phyloP scores from a whole-genome alignment of 2,888 invertebrate species.

The Eudemis profundana region DNA sequence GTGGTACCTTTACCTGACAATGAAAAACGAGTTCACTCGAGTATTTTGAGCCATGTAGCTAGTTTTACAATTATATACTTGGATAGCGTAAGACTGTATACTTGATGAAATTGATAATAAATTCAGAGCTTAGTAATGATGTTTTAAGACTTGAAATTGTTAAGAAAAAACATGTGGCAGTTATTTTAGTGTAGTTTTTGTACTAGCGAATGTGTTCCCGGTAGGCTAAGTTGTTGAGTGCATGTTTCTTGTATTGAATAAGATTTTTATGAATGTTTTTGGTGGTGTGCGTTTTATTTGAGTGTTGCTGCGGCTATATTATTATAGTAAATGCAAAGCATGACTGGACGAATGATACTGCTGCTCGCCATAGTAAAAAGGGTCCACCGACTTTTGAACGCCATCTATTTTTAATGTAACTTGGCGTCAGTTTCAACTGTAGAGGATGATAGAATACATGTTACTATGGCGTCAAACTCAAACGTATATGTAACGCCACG shows the following conservation, averaged over 20 bases:
- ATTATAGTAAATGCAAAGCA: conserved; percentile 16
- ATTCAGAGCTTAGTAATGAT: conserved; percentile 67
- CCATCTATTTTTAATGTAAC: no score
- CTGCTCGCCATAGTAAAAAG: no score
- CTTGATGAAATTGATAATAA: conserved; percentile 63
- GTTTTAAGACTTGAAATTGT: conserved; percentile 55
- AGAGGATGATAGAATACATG: no score
- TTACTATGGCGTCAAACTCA: no score
- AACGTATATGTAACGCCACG: no score
- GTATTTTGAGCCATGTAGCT: conserved; percentile 51
- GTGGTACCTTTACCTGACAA: no score
- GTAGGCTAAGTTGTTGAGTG: conserved; percentile 57
- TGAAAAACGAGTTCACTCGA: no score
- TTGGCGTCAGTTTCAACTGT: no score
- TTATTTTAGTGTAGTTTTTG: conserved; percentile 51
- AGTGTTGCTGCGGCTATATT: conserved; percentile 17
- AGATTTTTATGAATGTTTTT: conserved; percentile 40
- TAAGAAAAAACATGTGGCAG: conserved; percentile 29
- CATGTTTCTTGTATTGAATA: conserved; percentile 37
- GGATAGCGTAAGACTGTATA: conserved; percentile 49
- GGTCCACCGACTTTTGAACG: no score
- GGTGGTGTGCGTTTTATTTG: conserved; percentile 19
- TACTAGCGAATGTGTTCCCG: conserved; percentile 69
- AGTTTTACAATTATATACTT: conserved; percentile 47
- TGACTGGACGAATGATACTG: no score